A percentile compares a stretch with the other conserved stretches of the same genome.
These are phyloP conservation scores for Turritopsis dohrnii DNA, from an alignment of 30 jellyfish, hydroid and myxozoan genomes.

Conservation along the genomic window DNA sequence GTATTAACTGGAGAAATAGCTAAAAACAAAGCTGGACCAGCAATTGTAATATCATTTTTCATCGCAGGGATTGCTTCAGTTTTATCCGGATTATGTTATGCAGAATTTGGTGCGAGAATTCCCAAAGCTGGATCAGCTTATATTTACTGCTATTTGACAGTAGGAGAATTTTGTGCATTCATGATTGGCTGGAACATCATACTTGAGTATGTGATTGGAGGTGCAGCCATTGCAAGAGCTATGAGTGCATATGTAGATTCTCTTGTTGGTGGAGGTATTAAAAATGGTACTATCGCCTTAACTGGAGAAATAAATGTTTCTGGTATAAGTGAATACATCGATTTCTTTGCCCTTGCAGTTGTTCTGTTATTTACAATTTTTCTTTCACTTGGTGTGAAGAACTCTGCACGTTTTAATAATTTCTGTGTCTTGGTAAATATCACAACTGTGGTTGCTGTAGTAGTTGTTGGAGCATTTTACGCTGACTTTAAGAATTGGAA, in stretches of 20 bases:
- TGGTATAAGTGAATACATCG: slow-evolving; percentile 37
- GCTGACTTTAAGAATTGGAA: slow-evolving; percentile 54
- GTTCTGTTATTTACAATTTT: slow-evolving; percentile 32
- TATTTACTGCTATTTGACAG: slow-evolving; percentile 64
- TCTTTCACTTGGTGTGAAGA: slow-evolving; percentile 56
- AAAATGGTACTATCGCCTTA: slow-evolving; percentile 34
- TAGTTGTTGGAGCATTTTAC: slow-evolving; percentile 48
- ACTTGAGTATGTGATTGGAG: slow-evolving; percentile 78
- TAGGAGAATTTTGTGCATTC: slow-evolving; percentile 88
- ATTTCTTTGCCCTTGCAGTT: slow-evolving; percentile 40
- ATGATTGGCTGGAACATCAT: slow-evolving; percentile 87
- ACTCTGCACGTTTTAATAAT: slow-evolving; percentile 62
- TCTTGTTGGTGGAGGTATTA: slow-evolving; percentile 23
- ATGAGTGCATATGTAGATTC: slow-evolving; percentile 46
- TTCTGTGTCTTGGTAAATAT: slow-evolving; percentile 42
- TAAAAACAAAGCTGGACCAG: slow-evolving; percentile 91
- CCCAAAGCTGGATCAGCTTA: slow-evolving; percentile 97
- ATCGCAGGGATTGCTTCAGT: slow-evolving; percentile 91
- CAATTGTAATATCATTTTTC: slow-evolving; percentile 70
- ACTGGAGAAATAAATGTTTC: slow-evolving; percentile 42
- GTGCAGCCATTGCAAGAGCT: slow-evolving; percentile 76
- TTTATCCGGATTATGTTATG: slow-evolving; percentile 83
- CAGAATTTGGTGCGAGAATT: slow-evolving; percentile 90
- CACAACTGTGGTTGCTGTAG: slow-evolving; percentile 32
- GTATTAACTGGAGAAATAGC: slow-evolving; percentile 92